Evolutionary conservation across 2,113 vertebrate species (phyloP), one percentile per base, ranked within the genome.

Genomic region (Eolophus roseicapilla): DNA sequence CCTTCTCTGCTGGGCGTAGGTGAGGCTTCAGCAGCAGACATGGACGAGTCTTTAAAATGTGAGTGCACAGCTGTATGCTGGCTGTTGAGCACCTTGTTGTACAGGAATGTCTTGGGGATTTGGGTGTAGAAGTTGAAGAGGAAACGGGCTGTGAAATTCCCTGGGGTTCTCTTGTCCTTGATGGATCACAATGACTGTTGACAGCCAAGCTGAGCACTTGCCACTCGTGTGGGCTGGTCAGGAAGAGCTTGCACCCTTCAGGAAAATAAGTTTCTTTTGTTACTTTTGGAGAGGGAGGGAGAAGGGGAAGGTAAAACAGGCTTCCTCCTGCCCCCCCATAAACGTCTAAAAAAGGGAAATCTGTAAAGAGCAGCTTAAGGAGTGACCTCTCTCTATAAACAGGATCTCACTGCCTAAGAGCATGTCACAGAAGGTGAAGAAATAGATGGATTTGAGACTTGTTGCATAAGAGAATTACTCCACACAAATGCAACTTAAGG

Each of bases 21-120:
- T 14, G 29, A 55, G 63, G 9, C 29, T 19, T 6, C 62, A 62
- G 71, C 33, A 59, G 50, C 53, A 39, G 82, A 35, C 17, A 5
- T 0, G 0, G 62, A 3, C 2, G 0, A 5, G 31, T 14, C 63
- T 53, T 52, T n/a, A 43, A 65, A 73, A 59, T 13, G n/a, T 2
- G 0, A 76, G 44, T 2, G 39, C 19, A 4, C 17, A 4, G 25
- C 43, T 25, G 7, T 35, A 11, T 2, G 1, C 68, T 43, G 8
- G n/a, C 80, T 88, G 70, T 77, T 39, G 55, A 57, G 67, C 79
- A 37, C 11, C 1, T 5, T 21, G 10, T 64, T 69, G 47, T 46
- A 29, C 11, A 11, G 44, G 35, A 28, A 6, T 35, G 14, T 65
- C 49, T 13, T 20, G 29, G 20, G 59, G 25, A 7, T 68, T 87